phyloP scores from a whole-genome alignment of 2,888 invertebrate genomes.

The Agelastica alni region DNA sequence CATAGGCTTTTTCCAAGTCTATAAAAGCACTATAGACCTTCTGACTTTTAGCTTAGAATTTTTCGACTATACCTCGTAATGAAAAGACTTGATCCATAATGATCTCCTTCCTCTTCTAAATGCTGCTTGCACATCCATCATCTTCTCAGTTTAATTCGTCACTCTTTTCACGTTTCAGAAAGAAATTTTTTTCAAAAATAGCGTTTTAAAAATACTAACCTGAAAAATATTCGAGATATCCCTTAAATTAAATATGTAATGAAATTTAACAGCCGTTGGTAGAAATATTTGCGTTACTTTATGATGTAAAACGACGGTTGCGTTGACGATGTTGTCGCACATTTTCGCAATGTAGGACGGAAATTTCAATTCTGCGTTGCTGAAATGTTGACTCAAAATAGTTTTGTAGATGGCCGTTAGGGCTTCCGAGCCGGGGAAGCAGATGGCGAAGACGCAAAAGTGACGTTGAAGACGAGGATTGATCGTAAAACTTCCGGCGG shows the following conservation, averaged over 20 bases:
- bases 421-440: constrained; percentile 78
- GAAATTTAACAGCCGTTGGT: constrained; percentile 95
- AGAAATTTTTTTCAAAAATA: too few relatives aligned
- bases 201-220: constrained; percentile 59
- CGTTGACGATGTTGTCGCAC: constrained; percentile 74
- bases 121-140: too few relatives aligned
- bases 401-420: constrained; percentile 86
- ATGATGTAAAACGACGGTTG: constrained; percentile 83
- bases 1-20: too few relatives aligned
- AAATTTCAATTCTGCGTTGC: constrained; percentile 81
- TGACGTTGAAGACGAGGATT: constrained; percentile 91
- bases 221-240: constrained; percentile 95
- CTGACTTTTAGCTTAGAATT: too few relatives aligned
- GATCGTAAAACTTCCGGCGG: constrained; percentile 95
- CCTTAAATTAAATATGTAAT: constrained; percentile 93
- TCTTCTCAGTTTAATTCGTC: too few relatives aligned
- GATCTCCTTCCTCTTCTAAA: too few relatives aligned
- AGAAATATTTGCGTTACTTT: constrained; percentile 86
- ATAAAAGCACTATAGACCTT: too few relatives aligned
- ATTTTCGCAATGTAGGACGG: constrained; percentile 69
- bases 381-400: constrained; percentile 84
- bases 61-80: too few relatives aligned
- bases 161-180: too few relatives aligned
- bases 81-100: too few relatives aligned
- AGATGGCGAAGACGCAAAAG: constrained; percentile 85